Evolutionary conservation across 2,888 invertebrate species (phyloP).

Genomic region (Drosophila neotestacea): DNA sequence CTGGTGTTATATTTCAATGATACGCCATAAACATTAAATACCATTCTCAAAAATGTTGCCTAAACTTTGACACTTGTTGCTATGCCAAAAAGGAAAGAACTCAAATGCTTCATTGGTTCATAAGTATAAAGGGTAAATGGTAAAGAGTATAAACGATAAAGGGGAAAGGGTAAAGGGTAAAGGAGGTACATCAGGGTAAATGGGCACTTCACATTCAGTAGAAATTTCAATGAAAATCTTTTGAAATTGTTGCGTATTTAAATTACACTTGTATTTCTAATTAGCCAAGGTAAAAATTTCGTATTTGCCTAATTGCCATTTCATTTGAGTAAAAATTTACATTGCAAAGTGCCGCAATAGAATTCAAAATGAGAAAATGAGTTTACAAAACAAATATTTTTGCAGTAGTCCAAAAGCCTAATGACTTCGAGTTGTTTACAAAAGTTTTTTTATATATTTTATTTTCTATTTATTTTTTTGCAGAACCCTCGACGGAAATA

Average conservation of each 20-base stretch:
- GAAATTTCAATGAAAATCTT: constrained; percentile 46
- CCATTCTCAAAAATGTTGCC: constrained; percentile 12
- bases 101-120: constrained; percentile 15
- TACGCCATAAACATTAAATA: constrained; percentile 30
- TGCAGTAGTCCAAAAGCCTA: not conserved
- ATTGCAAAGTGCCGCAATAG: constrained; percentile 19
- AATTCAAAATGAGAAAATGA: constrained; percentile 10
- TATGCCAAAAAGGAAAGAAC: constrained; percentile 12
- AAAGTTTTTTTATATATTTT: not conserved
- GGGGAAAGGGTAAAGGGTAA: too few relatives aligned
- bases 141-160: not conserved
- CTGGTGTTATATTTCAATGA: constrained; percentile 45
- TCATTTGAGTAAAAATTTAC: constrained; percentile 44
- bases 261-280: constrained; percentile 55
- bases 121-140: not conserved
- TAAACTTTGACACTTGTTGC: constrained; percentile 47
- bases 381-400: constrained; percentile 6
- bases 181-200: not conserved
- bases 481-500: constrained; percentile 97
- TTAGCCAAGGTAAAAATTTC: constrained; percentile 39
- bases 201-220: constrained; percentile 31
- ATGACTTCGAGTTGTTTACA: constrained; percentile 10
- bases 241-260: constrained; percentile 56
- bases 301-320: constrained; percentile 54
- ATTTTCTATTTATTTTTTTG: constrained; percentile 72